These are phyloP conservation scores for Marcusenius ussheri DNA, from an alignment of 2,113 vertebrate genomes.

Conservation along the genomic window DNA sequence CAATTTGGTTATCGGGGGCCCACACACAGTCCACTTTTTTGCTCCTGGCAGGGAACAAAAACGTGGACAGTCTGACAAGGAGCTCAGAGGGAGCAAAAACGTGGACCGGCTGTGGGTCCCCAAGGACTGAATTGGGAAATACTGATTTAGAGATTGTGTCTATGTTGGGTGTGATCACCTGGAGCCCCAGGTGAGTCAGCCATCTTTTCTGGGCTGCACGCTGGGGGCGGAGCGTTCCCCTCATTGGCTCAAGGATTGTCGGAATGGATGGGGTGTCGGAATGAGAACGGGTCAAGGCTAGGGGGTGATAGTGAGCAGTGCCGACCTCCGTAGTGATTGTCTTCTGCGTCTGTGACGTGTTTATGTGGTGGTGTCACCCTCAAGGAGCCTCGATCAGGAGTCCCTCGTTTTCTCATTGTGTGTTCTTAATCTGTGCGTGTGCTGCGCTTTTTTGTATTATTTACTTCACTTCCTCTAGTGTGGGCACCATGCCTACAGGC, in stretches of 20 bases:
- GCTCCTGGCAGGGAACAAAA: too few species aligned
- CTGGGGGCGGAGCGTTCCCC: neutral
- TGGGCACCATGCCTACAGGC: neutral
- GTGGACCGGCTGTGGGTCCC: too few species aligned
- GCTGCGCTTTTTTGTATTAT: neutral
- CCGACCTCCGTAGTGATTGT: neutral
- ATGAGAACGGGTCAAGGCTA: neutral
- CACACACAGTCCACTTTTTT: too few species aligned
- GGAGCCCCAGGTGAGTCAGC: neutral
- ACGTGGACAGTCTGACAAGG: too few species aligned
- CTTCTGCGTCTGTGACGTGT: neutral
- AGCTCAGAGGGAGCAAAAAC: too few species aligned
- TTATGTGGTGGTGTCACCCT: neutral
- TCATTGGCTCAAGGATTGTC: neutral
- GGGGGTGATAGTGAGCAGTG: neutral
- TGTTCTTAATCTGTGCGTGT: neutral
- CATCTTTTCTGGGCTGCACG: neutral
- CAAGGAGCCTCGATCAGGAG: neutral
- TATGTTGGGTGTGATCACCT: neutral
- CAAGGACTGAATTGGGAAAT: too few species aligned
- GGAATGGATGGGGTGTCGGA: neutral
- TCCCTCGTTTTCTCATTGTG: neutral
- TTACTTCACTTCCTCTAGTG: neutral
- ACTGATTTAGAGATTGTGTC: neutral
- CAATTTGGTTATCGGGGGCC: neutral